These are phyloP conservation scores for Erethizon dorsatum DNA, from an alignment of 2,797 vertebrate genomes.

Conservation along the genomic window DNA sequence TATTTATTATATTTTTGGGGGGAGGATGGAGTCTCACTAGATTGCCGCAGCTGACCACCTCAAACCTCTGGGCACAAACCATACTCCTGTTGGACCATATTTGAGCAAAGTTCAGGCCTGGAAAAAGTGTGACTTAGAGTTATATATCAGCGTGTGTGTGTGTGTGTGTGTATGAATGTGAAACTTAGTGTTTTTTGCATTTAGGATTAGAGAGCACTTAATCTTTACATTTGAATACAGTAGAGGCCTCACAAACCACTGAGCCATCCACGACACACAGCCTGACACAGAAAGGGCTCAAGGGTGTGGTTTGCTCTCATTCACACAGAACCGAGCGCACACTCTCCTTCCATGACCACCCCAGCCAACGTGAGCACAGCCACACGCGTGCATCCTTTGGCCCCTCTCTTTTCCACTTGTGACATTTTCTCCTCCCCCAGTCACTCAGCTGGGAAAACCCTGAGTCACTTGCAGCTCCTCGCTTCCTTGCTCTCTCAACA, in stretches of 20 bases:
- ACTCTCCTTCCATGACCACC: not conserved
- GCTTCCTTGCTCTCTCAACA: not conserved
- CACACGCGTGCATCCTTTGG: not conserved
- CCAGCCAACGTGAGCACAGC: not conserved
- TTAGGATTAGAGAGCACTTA: not conserved
- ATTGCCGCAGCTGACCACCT: not conserved
- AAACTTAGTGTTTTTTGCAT: not conserved
- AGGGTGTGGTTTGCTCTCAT: not conserved
- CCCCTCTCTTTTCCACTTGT: slow-evolving; percentile 12
- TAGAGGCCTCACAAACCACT: not conserved
- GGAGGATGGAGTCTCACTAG: not conserved
- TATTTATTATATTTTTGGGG: not conserved
- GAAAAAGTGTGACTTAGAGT: not conserved
- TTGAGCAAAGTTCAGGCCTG: slow-evolving; percentile 3
- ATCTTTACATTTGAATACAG: not conserved
- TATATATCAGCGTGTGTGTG: not conserved
- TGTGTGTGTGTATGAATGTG: not conserved
- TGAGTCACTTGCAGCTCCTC: slow-evolving; percentile 57
- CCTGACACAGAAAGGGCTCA: not conserved
- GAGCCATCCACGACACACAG: not conserved
- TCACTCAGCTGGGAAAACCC: slow-evolving; percentile 39
- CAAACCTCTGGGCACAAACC: not conserved
- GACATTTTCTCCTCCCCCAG: slow-evolving; percentile 22
- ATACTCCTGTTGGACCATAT: not conserved
- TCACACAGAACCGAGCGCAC: not conserved